These are phyloP conservation scores for Odontesthes bonariensis DNA, from an alignment of 2,113 vertebrate genomes.

Conservation along the genomic window DNA sequence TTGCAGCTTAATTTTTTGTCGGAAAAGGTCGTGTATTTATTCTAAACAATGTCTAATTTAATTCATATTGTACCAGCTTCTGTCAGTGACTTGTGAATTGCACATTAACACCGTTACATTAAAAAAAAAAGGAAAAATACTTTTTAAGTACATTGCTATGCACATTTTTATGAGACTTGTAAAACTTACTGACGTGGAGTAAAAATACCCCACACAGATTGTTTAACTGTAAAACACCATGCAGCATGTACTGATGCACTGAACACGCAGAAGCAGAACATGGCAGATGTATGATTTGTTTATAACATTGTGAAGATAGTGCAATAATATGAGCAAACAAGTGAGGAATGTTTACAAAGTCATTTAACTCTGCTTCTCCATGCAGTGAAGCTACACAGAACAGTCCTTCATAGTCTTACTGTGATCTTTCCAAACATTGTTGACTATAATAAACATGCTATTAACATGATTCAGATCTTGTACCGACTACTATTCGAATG, in stretches of 20 bases:
- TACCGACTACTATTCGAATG: constrained; percentile 6
- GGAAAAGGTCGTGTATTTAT: background rate
- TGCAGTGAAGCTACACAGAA: constrained; percentile 25
- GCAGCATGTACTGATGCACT: constrained; percentile 2
- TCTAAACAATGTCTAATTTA: constrained; percentile 9
- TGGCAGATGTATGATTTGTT: constrained; percentile 26
- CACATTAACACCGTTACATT: background rate
- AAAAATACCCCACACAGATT: background rate
- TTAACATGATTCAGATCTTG: constrained; percentile 23
- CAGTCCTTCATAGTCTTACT: background rate
- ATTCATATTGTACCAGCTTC: constrained; percentile 23
- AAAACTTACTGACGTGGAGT: background rate
- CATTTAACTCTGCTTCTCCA: constrained; percentile 3
- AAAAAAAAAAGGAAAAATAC: too few species aligned
- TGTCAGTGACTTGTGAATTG: background rate
- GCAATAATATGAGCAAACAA: constrained; percentile 43
- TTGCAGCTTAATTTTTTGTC: background rate
- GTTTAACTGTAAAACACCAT: background rate
- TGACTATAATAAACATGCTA: constrained; percentile 49
- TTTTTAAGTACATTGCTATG: too few species aligned
- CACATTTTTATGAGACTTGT: background rate
- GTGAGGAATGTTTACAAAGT: constrained; percentile 56
- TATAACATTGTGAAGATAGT: constrained; percentile 36
- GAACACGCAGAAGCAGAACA: constrained; percentile 7
- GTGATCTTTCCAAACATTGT: background rate